phyloP scores from a whole-genome alignment of 2,797 vertebrate species.

The Eulemur coronatus region DNA sequence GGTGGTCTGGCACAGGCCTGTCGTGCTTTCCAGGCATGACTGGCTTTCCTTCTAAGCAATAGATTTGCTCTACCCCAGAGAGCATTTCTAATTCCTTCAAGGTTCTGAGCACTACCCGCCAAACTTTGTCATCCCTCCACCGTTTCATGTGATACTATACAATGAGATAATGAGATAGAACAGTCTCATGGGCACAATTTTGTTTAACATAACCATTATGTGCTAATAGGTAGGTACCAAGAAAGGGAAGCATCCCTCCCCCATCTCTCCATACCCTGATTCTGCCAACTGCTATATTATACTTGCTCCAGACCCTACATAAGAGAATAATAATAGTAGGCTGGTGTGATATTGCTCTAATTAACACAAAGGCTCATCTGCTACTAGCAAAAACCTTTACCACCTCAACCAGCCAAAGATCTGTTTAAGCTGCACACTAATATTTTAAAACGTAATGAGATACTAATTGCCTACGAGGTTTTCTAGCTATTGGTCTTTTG shows the following conservation, averaged over 20 bases:
- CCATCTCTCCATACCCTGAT: neutral
- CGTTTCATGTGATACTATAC: neutral
- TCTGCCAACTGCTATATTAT: neutral
- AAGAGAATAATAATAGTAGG: neutral
- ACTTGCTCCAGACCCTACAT: neutral
- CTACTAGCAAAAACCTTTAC: neutral
- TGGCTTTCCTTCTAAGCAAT: neutral
- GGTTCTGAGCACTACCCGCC: neutral
- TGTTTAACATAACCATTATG: neutral
- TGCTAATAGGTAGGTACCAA: neutral
- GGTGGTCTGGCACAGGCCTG: neutral
- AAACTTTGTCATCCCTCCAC: neutral
- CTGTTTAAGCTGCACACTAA: neutral
- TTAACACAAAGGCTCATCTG: neutral
- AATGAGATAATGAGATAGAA: neutral
- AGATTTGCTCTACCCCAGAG: neutral
- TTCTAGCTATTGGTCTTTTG: neutral
- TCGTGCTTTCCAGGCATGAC: neutral
- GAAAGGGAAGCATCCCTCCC: neutral
- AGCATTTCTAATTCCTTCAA: neutral
- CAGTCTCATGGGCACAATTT: neutral
- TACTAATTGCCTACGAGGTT: neutral
- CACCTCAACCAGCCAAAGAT: neutral
- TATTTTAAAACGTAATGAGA: slow-evolving; percentile 25
- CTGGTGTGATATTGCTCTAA: neutral